Conservation (phyloP, 1,140 invertebrate species). For the Scaptodrosophila lebanonensis region DNA sequence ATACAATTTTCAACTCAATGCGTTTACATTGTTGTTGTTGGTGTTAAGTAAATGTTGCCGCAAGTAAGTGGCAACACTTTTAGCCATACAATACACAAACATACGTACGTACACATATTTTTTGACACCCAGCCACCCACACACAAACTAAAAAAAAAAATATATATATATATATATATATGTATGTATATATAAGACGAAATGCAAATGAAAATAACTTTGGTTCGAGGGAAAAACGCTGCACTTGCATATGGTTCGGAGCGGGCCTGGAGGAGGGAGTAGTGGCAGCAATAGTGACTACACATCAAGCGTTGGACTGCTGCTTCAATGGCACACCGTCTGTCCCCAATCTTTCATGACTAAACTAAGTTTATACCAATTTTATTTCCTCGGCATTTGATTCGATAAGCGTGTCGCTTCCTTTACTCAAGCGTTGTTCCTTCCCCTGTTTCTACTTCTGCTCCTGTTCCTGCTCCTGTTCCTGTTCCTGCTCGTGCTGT, state of each 20-base stretch:
- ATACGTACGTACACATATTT: slow-evolving; percentile 4
- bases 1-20: slow-evolving; percentile 63
- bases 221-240: too few relatives aligned
- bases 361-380: slow-evolving; percentile 69
- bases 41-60: slow-evolving; percentile 70
- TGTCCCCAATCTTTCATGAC: slow-evolving; percentile 65
- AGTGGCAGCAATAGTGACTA: too few relatives aligned
- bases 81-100: slow-evolving; percentile 17
- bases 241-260: background rate
- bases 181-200: too few relatives aligned
- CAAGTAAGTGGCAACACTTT: slow-evolving; percentile 64
- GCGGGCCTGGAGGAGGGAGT: too few relatives aligned
- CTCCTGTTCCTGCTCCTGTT: background rate
- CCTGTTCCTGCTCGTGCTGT: slow-evolving; percentile 5
- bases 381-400: slow-evolving; percentile 66
- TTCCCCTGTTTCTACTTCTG: background rate
- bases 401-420: slow-evolving; percentile 62
- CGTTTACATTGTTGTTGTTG: slow-evolving; percentile 50
- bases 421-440: slow-evolving; percentile 13
- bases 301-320: slow-evolving; percentile 13
- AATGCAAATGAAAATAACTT: too few relatives aligned
- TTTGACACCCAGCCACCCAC: slow-evolving; percentile 9
- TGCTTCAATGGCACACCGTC: slow-evolving; percentile 5
- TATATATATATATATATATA: too few relatives aligned
- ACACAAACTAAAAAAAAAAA: too few relatives aligned